A percentile compares a stretch with the other conserved stretches of the same genome.
Evolutionary conservation across 2,113 vertebrate genomes (phyloP).

Genomic region (Barbus barbus): DNA sequence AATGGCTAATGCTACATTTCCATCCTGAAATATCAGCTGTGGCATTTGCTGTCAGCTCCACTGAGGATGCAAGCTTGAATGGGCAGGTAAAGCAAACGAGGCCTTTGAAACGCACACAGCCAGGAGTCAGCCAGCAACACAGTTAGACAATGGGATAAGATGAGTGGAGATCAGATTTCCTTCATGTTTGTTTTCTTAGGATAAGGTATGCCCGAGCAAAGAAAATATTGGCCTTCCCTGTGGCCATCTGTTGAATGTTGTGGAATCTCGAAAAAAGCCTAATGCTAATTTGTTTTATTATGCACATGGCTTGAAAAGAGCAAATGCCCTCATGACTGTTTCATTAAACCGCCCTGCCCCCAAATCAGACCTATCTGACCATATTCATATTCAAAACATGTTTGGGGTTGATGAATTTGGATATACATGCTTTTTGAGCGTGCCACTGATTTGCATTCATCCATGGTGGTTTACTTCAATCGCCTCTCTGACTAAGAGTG

Average conservation of each 20-base stretch:
- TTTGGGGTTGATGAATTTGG: conserved; percentile 13
- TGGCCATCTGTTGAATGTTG: conserved; percentile 67
- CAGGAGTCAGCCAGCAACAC: conserved; percentile 49
- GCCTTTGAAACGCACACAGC: conserved; percentile 52
- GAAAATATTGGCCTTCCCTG: conserved; percentile 73
- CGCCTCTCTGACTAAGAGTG: background rate
- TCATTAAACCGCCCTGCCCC: conserved; percentile 35
- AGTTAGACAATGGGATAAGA: conserved; percentile 69
- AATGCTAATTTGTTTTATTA: conserved; percentile 57
- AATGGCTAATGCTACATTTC: conserved; percentile 11
- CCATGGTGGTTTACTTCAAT: conserved; percentile 11
- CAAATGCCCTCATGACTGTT: conserved; percentile 37
- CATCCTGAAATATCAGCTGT: conserved; percentile 12
- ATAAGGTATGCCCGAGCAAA: conserved; percentile 75
- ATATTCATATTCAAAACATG: conserved; percentile 35
- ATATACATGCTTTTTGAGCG: conserved; percentile 3
- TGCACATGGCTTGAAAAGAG: conserved; percentile 45
- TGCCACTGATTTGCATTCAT: conserved; percentile 23
- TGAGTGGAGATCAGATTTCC: conserved; percentile 78
- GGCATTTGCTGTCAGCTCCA: conserved; percentile 15
- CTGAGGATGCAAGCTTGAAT: conserved; percentile 51
- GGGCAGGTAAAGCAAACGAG: conserved; percentile 57
- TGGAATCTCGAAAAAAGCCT: conserved; percentile 64
- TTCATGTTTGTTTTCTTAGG: conserved; percentile 76
- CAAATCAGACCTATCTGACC: conserved; percentile 29